A percentile compares a stretch with the other conserved stretches of the same genome.
Conservation (phyloP, 2,113 vertebrate genomes). For the Aphelocoma coerulescens region DNA sequence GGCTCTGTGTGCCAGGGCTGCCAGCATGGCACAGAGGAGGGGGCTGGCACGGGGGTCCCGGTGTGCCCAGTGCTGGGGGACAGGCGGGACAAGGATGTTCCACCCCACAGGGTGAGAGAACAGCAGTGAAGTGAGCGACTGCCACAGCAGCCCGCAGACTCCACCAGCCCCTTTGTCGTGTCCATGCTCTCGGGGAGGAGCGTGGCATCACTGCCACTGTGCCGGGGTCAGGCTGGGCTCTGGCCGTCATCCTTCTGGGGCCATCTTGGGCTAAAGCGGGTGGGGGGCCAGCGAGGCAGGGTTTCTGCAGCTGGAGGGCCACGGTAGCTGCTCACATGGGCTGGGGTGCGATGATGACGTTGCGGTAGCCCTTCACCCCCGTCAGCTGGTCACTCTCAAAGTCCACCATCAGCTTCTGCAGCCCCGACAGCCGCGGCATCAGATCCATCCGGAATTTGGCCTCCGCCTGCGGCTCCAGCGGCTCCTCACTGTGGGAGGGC, state of each 20-base stretch:
- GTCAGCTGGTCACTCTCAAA: conserved; percentile 85
- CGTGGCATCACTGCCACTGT: accelerated
- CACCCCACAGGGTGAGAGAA: background rate
- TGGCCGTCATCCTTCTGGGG: background rate
- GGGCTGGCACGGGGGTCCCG: background rate
- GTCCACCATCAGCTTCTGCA: conserved; percentile 86
- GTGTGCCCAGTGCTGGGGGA: background rate
- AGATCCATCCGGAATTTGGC: conserved; percentile 82
- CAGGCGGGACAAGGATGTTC: background rate
- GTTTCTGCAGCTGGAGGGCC: accelerated
- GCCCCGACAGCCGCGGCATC: conserved; percentile 73
- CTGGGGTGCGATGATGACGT: conserved; percentile 78
- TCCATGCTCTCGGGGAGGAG: background rate
- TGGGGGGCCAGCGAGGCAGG: background rate
- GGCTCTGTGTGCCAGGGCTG: accelerated
- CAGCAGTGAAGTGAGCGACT: accelerated
- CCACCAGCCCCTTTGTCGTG: background rate
- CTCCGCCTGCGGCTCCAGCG: conserved; percentile 73
- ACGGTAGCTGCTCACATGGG: background rate
- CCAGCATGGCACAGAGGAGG: background rate
- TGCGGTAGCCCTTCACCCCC: conserved; percentile 87
- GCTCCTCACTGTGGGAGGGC: background rate
- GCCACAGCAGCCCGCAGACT: accelerated
- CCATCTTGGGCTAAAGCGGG: background rate
- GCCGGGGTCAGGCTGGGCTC: background rate